Evolutionary conservation across 2,113 vertebrate genomes (phyloP), one percentile per base, ranked within the genome.

Genomic region (Calidris pygmaea): DNA sequence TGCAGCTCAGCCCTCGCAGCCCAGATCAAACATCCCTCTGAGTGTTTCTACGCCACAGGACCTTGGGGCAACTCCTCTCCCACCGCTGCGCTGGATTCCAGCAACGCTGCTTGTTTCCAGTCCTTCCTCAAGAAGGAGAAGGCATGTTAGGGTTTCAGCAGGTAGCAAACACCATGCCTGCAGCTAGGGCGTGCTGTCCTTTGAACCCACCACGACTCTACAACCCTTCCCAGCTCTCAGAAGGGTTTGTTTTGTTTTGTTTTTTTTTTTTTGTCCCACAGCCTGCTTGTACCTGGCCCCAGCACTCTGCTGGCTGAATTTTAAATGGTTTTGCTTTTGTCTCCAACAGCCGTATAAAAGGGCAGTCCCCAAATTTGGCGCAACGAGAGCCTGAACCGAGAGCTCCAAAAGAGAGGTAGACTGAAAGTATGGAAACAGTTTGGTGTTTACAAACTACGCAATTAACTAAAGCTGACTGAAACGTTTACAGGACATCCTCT

Each of bases 201-300:
- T 53, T 55, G 65, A 66, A 83, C 32, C 12, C 58, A 80, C 58
- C 3, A 10, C 3, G 5, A 39, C 9, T 60, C 35, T 27, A 53
- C 14, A 24, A 45, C 16, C 63, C 47, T 32, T 27, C 17, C 58
- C 32, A 62, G 50, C 43, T 85, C 19, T 0, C 0, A 74, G 19
- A 16, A 26, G 26, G 6, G 43, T 2, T 34, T 14, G 15, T n/a
- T n/a, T n/a, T n/a, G 27, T 34, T 19, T 17, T 14, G 41, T 43
- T 43, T 43, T 43, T 43, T 41, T 41, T 41, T 41, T 41, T 41
- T 14, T 12, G 8, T 83, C 47, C 37, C 70, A 34, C 8, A 84
- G 72, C 65, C 35, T 73, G 48, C 62, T 39, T 24, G 10, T 82
- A 37, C 12, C 56, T 52, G 67, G 18, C 67, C 58, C 21, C 24